These are phyloP conservation scores for Drosophila differens DNA, from an alignment of 2,888 invertebrate species.

Conservation along the genomic window DNA sequence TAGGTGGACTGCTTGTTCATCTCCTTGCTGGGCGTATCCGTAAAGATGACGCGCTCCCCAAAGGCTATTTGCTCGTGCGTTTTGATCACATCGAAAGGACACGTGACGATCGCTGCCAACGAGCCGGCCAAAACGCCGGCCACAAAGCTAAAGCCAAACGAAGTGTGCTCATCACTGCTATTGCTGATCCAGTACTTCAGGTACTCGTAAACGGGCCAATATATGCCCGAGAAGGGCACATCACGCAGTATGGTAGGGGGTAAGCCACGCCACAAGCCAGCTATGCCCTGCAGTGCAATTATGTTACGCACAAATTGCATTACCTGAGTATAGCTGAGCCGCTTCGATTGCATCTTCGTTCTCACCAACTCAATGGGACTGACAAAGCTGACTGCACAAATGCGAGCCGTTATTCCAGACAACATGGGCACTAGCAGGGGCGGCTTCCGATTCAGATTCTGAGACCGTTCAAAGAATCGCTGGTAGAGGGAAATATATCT, in stretches of 20 bases:
- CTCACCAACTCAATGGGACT: conserved; percentile 98
- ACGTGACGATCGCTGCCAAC: conserved; percentile 97
- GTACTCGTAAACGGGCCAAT: conserved; percentile 95
- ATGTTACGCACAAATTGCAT: conserved; percentile 87
- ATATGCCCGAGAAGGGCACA: conserved; percentile 88
- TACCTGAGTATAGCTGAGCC: conserved; percentile 89
- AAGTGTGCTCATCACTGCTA: conserved; percentile 86
- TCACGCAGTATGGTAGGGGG: conserved; percentile 83
- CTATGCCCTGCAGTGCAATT: conserved; percentile 89
- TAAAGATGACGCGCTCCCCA: conserved; percentile 90
- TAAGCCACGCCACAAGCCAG: conserved; percentile 93
- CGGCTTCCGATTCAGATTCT: conserved; percentile 73
- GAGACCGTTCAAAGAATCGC: conserved; percentile 39
- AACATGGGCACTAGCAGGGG: conserved; percentile 92
- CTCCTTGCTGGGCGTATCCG: conserved; percentile 76
- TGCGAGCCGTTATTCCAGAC: conserved; percentile 93
- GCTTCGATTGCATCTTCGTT: conserved; percentile 99
- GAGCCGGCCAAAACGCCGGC: conserved; percentile 93
- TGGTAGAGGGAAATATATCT: conserved; percentile 86
- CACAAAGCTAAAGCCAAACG: conserved; percentile 90
- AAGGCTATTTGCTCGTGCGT: conserved; percentile 97
- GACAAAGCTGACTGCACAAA: conserved; percentile 93
- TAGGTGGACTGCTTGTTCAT: conserved; percentile 69
- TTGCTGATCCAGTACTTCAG: conserved; percentile 88
- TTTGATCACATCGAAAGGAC: conserved; percentile 99